Conservation (phyloP, 2,797 vertebrate genomes). For the Scyliorhinus canicula region DNA sequence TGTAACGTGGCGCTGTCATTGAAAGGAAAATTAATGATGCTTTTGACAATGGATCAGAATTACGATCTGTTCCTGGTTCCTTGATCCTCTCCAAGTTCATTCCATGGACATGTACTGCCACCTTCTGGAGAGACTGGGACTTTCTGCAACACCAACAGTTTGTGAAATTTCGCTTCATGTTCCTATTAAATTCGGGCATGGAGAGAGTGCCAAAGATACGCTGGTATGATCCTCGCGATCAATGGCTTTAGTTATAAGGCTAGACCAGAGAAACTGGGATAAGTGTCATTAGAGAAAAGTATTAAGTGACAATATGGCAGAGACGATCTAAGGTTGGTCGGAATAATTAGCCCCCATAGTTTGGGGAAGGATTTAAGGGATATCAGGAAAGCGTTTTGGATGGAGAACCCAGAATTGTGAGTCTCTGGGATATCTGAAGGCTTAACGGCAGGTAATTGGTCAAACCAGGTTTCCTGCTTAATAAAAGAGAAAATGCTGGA, state of each 20-base stretch:
- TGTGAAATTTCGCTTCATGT: not conserved
- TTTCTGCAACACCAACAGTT: not conserved
- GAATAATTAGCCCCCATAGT: not conserved
- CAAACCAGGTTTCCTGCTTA: not conserved
- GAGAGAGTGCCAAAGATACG: not conserved
- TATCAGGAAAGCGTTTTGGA: not conserved
- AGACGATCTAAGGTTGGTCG: not conserved
- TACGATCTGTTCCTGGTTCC: not conserved
- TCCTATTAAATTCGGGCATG: not conserved
- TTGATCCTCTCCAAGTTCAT: not conserved
- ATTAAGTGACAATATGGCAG: not conserved
- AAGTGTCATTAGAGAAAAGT: not conserved
- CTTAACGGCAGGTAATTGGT: not conserved
- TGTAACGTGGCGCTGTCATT: not conserved
- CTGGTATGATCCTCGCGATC: not conserved
- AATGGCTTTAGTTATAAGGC: not conserved
- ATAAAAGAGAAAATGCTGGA: too few relatives aligned
- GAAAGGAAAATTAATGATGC: not conserved
- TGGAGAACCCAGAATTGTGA: not conserved
- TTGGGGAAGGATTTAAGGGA: not conserved
- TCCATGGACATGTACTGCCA: not conserved
- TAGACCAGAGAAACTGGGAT: not conserved
- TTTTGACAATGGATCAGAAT: not conserved
- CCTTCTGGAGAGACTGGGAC: not conserved
- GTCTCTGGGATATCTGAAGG: not conserved